Base-by-base conservation (phyloP, 2,888 invertebrate genomes). In the Diploptera punctata region DNA sequence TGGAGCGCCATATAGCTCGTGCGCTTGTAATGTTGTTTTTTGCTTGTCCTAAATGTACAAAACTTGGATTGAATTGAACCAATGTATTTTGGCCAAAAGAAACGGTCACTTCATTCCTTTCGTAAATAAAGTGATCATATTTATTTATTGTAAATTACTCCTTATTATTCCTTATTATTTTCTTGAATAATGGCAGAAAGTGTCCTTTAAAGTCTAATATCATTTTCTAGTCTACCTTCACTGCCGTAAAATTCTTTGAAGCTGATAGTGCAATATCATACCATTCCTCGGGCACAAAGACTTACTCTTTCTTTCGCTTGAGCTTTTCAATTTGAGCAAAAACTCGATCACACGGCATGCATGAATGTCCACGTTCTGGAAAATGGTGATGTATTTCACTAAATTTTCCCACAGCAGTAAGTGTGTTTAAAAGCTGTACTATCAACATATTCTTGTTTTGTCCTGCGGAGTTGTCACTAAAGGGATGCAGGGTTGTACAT, bases 331-430 rank as follows among this genome's bases (percentile, higher is more conserved):
- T 49, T n/a, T 49, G 29, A 68, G 44, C 18, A 31, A 69, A 26
- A 52, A 70, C 19, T 5, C n/a, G 19, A 71, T 67, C 57, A 38
- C 24, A 16, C 16, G 21, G n/a, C 43, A 49, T 19, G 19, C 68
- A 24, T 19, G 54, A 67, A 70, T 49, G 70, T 24, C 13, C 21
- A 67, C 38, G 24, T 57, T 60, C 49, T 18, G n/a, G n/a, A 49
- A 9, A 38, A 13, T 38, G 13, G 38, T 38, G 38, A 13, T 38
- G 5, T 38, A 38, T 13, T 9, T 13, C 13, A 5, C 5, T 5
- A 38, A 38, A 38, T 13, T 13, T 38, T 5, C 38, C 38, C 5
- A 9, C 13, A 38, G 38, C 5, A 38, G 38, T 38, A 13, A 38
- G 38, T 38, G 38, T 38, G 7, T 9, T 9, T 38, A 38, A 38